Conservation (phyloP, 2,888 invertebrate genomes). For the Taenaris catops region DNA sequence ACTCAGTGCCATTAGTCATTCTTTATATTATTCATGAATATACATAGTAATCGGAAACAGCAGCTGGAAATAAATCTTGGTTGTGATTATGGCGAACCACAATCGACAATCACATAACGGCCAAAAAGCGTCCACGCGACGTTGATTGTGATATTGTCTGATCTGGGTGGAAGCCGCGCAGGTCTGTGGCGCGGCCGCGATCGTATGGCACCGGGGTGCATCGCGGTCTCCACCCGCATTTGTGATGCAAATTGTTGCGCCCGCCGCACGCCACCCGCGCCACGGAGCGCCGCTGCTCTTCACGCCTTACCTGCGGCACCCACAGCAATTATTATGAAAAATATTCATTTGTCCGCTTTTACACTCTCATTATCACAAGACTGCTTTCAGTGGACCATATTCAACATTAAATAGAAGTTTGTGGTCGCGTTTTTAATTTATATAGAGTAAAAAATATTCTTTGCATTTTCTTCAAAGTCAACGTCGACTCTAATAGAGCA, state of each 20-base stretch:
- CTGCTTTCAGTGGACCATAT: constrained; percentile 26
- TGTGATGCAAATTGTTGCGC: constrained; percentile 56
- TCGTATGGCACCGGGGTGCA: constrained; percentile 43
- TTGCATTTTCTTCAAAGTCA: constrained; percentile 42
- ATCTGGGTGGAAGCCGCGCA: constrained; percentile 43
- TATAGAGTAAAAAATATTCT: constrained; percentile 1
- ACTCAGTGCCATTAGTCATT: no score
- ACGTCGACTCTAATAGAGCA: constrained; percentile 40
- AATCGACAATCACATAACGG: constrained; percentile 71
- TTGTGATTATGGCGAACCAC: constrained; percentile 53
- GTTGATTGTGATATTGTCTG: constrained; percentile 78
- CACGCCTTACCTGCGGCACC: constrained; percentile 66
- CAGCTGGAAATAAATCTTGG: constrained; percentile 35
- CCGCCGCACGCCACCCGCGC: constrained; percentile 38
- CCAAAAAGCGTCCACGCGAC: constrained; percentile 75
- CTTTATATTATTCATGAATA: no score
- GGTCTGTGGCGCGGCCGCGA: constrained; percentile 32
- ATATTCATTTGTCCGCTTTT: constrained; percentile 68
- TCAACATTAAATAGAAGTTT: constrained; percentile 13
- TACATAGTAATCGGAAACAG: no score
- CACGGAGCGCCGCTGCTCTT: constrained; percentile 49
- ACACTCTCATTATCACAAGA: constrained; percentile 53
- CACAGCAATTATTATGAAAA: constrained; percentile 70
- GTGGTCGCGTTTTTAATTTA: constrained; percentile 6
- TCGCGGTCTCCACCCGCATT: constrained; percentile 56